These are phyloP conservation scores for Drosophila varians DNA, from an alignment of 1,140 invertebrate genomes.

Conservation along the genomic window DNA sequence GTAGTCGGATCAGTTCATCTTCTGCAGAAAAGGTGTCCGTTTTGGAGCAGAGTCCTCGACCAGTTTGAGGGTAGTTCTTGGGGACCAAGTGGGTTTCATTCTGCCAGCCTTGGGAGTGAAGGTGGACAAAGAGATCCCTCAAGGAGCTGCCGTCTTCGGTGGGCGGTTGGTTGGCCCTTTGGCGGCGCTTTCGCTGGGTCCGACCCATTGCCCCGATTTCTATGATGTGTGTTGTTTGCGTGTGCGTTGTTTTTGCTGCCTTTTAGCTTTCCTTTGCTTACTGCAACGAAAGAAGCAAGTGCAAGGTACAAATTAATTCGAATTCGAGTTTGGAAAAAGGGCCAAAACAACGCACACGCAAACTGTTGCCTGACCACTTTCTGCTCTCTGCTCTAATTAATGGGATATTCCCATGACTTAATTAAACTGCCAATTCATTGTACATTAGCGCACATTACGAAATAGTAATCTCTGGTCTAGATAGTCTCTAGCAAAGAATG, in stretches of 20 bases:
- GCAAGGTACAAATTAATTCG: conserved; percentile 35
- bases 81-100: conserved; percentile 59
- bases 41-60: conserved; percentile 74
- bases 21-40: conserved; percentile 19
- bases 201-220: conserved; percentile 57
- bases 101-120: conserved; percentile 56
- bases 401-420: neutral
- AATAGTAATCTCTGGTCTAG: conserved; percentile 62
- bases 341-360: conserved; percentile 78
- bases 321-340: conserved; percentile 22
- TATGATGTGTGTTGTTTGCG: conserved; percentile 10
- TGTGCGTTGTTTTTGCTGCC: conserved; percentile 72
- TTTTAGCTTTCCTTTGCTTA: conserved; percentile 46
- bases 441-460: conserved; percentile 54
- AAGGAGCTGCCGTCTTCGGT: conserved; percentile 6
- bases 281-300: conserved; percentile 80
- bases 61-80: conserved; percentile 42
- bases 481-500: conserved; percentile 19
- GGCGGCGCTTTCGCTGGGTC: conserved; percentile 55
- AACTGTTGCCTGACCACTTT: conserved; percentile 55
- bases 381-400: neutral
- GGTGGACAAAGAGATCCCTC: conserved; percentile 47
- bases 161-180: neutral
- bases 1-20: conserved; percentile 65
- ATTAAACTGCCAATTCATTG: conserved; percentile 38